Conservation (phyloP, 2,888 invertebrate genomes). For the Thereva unica region DNA sequence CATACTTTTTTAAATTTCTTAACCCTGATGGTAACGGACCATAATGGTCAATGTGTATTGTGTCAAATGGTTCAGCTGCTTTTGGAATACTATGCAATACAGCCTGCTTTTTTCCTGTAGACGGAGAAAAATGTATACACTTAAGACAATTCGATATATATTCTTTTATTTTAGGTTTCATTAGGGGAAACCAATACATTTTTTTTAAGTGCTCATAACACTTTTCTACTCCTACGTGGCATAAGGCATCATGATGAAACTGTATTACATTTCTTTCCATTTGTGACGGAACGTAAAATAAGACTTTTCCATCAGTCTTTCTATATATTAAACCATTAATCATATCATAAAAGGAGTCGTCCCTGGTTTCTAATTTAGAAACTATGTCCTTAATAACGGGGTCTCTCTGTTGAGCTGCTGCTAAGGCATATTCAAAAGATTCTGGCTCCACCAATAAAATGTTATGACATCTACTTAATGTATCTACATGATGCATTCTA, state of each 20-base stretch:
- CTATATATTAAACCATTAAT: neutral
- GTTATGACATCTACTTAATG: too few relatives aligned
- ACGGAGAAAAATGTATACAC: neutral
- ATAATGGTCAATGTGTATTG: neutral
- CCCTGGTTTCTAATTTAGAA: neutral
- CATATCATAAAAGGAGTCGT: neutral
- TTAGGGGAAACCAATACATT: neutral
- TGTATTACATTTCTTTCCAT: too few relatives aligned
- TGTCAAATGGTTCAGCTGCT: neutral
- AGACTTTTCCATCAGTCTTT: too few relatives aligned
- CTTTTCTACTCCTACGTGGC: too few relatives aligned
- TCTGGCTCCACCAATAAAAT: neutral
- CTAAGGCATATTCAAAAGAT: conserved; percentile 8
- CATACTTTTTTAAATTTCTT: neutral
- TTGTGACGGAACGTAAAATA: too few relatives aligned
- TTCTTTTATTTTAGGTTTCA: conserved; percentile 2
- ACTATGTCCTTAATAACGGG: neutral
- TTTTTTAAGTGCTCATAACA: too few relatives aligned
- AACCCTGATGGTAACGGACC: neutral
- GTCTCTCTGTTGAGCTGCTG: neutral
- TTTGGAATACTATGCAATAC: conserved; percentile 2
- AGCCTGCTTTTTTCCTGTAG: neutral
- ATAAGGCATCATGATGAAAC: too few relatives aligned
- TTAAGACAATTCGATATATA: neutral
- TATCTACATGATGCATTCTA: too few relatives aligned